A percentile compares a stretch with the other conserved stretches of the same genome.
These are phyloP conservation scores for Cephus sareptanus DNA, from an alignment of 2,888 invertebrate species.

Conservation along the genomic window DNA sequence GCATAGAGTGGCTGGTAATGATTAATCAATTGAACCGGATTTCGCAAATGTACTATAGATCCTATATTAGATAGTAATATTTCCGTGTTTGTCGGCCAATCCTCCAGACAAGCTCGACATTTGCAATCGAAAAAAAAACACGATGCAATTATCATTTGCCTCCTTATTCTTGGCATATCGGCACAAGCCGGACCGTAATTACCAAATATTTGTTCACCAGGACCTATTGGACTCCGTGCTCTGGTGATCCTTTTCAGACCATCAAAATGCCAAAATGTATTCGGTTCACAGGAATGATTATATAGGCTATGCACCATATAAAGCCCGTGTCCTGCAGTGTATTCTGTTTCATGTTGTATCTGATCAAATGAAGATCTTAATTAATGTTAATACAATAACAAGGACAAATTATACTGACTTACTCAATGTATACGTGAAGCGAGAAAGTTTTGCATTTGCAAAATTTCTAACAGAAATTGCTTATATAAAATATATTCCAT, in stretches of 20 bases:
- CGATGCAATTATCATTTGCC: too few relatives aligned
- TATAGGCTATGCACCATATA: constrained; percentile 56
- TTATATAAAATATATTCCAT: too few relatives aligned
- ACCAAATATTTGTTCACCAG: constrained; percentile 60
- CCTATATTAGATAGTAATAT: too few relatives aligned
- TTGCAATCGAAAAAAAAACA: too few relatives aligned
- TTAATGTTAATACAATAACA: too few relatives aligned
- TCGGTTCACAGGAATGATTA: constrained; percentile 62
- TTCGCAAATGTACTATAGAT: too few relatives aligned
- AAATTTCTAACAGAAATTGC: not conserved
- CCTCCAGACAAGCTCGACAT: too few relatives aligned
- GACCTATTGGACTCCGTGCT: constrained; percentile 51
- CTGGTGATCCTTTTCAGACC: constrained; percentile 59
- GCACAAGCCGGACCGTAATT: constrained; percentile 44
- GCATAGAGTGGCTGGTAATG: too few relatives aligned
- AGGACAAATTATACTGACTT: not conserved
- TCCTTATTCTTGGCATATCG: too few relatives aligned
- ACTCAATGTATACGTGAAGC: not conserved
- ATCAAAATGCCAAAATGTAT: constrained; percentile 61
- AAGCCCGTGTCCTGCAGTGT: constrained; percentile 56
- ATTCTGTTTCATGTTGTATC: constrained; percentile 56
- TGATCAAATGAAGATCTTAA: constrained; percentile 20
- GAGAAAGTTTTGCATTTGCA: not conserved
- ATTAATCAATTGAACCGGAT: too few relatives aligned
- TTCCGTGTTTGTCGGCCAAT: too few relatives aligned